Evolutionary conservation across 2,888 invertebrate species (phyloP).

Genomic region (Drosophila nigricruria): DNA sequence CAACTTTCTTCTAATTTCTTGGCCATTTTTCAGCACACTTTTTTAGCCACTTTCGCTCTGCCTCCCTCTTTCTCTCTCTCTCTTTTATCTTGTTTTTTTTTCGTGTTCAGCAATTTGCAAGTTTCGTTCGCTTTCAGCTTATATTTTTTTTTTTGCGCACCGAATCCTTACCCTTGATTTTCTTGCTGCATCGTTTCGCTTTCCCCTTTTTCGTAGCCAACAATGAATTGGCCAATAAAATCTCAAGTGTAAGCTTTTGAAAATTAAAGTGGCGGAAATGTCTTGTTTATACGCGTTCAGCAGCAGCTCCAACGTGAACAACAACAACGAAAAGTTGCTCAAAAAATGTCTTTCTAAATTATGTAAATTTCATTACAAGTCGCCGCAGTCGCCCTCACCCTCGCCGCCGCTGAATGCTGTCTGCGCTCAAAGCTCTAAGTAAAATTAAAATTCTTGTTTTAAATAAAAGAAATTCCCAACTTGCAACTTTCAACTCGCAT

Average conservation of each 20-base stretch:
- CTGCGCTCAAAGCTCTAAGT: conserved; percentile 60
- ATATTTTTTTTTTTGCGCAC: conserved; percentile 48
- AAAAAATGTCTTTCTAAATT: conserved; percentile 78
- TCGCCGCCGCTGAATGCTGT: conserved; percentile 27
- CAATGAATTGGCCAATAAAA: conserved; percentile 82
- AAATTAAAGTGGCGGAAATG: conserved; percentile 80
- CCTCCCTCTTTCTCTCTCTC: background rate
- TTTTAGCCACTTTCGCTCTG: conserved; percentile 1
- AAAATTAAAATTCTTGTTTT: conserved; percentile 76
- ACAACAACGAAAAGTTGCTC: conserved; percentile 57
- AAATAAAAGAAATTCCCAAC: conserved; percentile 54
- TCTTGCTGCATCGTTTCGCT: background rate
- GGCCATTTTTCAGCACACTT: conserved; percentile 22
- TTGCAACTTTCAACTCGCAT: conserved; percentile 29
- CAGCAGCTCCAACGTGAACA: conserved; percentile 22
- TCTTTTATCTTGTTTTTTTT: conserved; percentile 12
- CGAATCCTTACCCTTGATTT: conserved; percentile 24
- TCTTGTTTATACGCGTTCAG: conserved; percentile 73
- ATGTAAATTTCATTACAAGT: conserved; percentile 79
- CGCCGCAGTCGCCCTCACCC: conserved; percentile 24
- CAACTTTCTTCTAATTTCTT: background rate
- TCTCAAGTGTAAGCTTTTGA: conserved; percentile 79
- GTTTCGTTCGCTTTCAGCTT: conserved; percentile 60
- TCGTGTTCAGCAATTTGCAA: conserved; percentile 55
- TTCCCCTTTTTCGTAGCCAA: conserved; percentile 51